Base-by-base conservation (phyloP, 1,140 invertebrate species). In the Drosophila trapezifrons region DNA sequence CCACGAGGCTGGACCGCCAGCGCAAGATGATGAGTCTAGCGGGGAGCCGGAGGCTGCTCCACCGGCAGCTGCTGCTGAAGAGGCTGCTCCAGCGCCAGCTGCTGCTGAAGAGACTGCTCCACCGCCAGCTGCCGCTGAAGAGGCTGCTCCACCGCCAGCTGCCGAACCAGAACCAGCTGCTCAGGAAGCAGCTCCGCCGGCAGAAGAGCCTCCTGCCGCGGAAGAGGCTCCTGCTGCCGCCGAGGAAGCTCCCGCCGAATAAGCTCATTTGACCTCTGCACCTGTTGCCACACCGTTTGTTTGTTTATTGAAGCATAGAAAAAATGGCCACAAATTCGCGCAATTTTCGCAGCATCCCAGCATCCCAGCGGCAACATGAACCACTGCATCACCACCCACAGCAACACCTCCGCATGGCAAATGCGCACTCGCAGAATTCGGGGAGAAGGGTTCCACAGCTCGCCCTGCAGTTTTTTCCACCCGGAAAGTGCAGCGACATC, bases 81-180 rank as follows among this genome's bases (percentile, higher is more conserved):
- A 76, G 82, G 90, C 90, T 85, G 90, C 90, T 72, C 87, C 90
- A 90, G n/a, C n/a, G n/a, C 15, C 38, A 18, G n/a, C 35, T 8
- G 27, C 27, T 20, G 49, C n/a, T 17, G 22, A 17, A 49, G 46
- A 27, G 22, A 12, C 10, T 2, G 17, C 47, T 13, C 25, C 25
- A 10, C 0, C 25, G 5, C 0, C 22, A 10, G n/a, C 35, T 8
- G 27, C 27, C 20, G 49, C n/a, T 29, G 22, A 17, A 49, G 46
- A 27, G 12, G 17, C 10, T 2, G 17, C 47, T 13, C 25, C 25
- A 10, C 3, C 22, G 12, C 29, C 66, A 9, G 27, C 58, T 43
- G 42, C 58, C 22, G 52, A 29, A 10, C 46, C 71, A 15, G 47
- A 69, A 32, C 29, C 45, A 27, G 60, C 18, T n/a, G 15, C 64